Evolutionary conservation across 2,113 vertebrate genomes (phyloP), one percentile per base, ranked within the genome.

Genomic region (Xiphophorus maculatus): DNA sequence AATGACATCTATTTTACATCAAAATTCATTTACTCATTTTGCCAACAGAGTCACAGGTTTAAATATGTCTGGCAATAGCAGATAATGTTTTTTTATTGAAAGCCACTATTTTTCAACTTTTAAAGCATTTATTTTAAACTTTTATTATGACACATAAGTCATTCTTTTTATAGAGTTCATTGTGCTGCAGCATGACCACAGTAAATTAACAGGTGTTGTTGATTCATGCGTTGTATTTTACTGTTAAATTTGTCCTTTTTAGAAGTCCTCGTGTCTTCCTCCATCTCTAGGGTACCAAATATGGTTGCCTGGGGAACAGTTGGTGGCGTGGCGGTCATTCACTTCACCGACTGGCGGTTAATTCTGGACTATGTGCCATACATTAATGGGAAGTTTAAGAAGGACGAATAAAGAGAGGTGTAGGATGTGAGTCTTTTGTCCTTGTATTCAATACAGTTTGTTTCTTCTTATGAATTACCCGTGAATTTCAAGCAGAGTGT

Each of bases 351-450:
- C 86, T 99, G 97, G 98, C 92, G 94, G 51, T 76, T 99, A 76
- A 19, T 99, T 69, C 93, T 99, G n/a, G 96, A 97, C 71, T 97
- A 96, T 22, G 96, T 99, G 15, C 97, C 97, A 1, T 99, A 97
- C 89, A 76, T 99, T 32, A 90, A 90, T 0, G 96, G 96, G 69
- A 99, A 98, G 78, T 98, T 94, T 74, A 95, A 91, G 82, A 90
- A 90, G 3, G 94, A 97, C 0, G 94, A 96, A 3, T 95, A 82
- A 86, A 77, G 69, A 75, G 30, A 28, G 63, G 29, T 58, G 17
- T 58, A 29, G 73, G 80, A 81, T 84, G 89, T 91, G 77, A 91
- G 90, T 91, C 19, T 35, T 51, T 63, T 73, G 27, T 30, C 29
- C 14, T 7, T 32, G 62, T 15, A 63, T 29, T 7, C 5, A 63